Percentiles rank a stretch among this genome's conserved stretches.
Evolutionary conservation across 2,888 invertebrate genomes (phyloP).

Genomic region (Metellina segmentata): DNA sequence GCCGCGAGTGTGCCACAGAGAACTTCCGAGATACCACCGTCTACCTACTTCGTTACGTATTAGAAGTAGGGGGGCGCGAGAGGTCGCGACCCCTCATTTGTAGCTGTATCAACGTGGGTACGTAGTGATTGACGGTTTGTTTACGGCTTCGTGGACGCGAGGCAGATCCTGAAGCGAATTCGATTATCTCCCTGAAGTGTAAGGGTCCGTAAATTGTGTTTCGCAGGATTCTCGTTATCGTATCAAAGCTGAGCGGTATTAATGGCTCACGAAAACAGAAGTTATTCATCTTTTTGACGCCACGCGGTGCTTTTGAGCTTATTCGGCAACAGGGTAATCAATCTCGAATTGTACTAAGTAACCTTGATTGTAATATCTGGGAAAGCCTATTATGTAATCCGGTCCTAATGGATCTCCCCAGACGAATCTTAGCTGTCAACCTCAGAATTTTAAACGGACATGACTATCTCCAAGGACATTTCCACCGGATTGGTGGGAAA

Average conservation of each 20-base stretch:
- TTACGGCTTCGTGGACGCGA: not conserved
- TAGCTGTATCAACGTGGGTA: not conserved
- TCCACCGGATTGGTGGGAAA: too few relatives aligned
- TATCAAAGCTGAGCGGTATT: not conserved
- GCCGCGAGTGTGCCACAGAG: not conserved
- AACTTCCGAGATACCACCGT: not conserved
- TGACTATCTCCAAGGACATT: too few relatives aligned
- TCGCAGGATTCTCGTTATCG: not conserved
- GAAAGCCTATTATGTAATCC: too few relatives aligned
- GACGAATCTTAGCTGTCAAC: too few relatives aligned
- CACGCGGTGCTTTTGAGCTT: not conserved
- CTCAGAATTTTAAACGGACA: too few relatives aligned
- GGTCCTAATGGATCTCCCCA: too few relatives aligned
- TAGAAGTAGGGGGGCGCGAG: not conserved
- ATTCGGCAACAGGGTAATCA: not conserved
- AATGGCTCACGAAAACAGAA: not conserved
- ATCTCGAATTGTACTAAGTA: not conserved
- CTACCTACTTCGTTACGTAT: conserved; percentile 36
- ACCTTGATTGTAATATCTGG: not conserved
- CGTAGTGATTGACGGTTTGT: not conserved
- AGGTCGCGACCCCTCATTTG: not conserved
- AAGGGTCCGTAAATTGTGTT: too few relatives aligned
- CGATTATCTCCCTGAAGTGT: not conserved
- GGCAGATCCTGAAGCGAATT: not conserved
- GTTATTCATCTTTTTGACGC: not conserved